Percentiles rank a stretch among this genome's conserved stretches.
Conservation (phyloP, 2,113 vertebrate genomes). For the Acrocephalus kingi region DNA sequence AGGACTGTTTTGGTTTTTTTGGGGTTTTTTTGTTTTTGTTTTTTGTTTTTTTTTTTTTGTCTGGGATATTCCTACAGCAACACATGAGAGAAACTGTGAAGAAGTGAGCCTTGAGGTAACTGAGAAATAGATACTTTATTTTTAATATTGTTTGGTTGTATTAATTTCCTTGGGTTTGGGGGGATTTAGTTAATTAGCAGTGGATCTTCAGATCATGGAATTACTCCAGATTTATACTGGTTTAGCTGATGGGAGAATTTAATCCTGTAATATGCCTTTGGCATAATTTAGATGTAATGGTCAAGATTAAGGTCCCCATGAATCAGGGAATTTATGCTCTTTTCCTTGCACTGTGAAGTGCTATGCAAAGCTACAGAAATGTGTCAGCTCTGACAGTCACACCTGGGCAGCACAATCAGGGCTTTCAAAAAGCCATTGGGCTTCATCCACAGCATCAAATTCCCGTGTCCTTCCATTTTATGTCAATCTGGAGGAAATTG, state of each 20-base stretch:
- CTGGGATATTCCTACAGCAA: not conserved
- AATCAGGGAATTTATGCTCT: not conserved
- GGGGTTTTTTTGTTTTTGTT: not conserved
- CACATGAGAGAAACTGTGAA: not conserved
- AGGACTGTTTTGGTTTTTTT: not conserved
- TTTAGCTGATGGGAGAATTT: not conserved
- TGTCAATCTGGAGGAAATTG: not conserved
- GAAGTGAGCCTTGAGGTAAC: not conserved
- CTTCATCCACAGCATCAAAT: not conserved
- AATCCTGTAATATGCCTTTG: slow-evolving; percentile 35
- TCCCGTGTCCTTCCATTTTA: not conserved
- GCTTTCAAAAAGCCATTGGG: not conserved
- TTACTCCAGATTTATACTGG: not conserved
- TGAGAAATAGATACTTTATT: not conserved
- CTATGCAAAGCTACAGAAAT: not conserved
- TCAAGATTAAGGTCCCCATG: slow-evolving; percentile 1
- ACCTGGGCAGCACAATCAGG: not conserved
- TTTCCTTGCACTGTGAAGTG: not conserved
- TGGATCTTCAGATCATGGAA: not conserved
- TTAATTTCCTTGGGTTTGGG: not conserved
- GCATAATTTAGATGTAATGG: slow-evolving; percentile 15
- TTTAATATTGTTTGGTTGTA: not conserved
- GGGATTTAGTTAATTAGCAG: slow-evolving; percentile 7
- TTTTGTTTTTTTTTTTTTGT: not conserved
- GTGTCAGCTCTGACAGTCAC: not conserved